Percentiles rank a stretch among this genome's conserved stretches.
These are phyloP conservation scores for Erpobdella octoculata DNA, from an alignment of 2,888 invertebrate genomes.

Conservation along the genomic window DNA sequence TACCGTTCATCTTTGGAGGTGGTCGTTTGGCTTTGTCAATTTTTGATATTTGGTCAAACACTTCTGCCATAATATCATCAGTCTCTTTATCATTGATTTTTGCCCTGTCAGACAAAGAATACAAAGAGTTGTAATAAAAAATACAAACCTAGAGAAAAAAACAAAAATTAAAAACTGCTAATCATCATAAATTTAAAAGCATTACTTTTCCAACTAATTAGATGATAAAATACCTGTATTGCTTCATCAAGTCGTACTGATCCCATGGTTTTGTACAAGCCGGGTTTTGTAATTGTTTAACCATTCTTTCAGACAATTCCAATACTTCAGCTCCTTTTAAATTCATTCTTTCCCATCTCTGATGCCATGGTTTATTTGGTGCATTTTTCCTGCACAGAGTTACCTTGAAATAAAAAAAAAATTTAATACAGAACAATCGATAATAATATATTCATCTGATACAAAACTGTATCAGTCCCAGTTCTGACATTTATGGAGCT, in stretches of 20 bases:
- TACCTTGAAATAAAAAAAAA: conserved; percentile 49
- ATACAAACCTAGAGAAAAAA: not conserved
- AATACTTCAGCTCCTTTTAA: conserved; percentile 44
- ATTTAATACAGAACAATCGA: not conserved
- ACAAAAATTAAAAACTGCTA: not conserved
- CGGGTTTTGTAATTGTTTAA: conserved; percentile 53
- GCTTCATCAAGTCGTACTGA: conserved; percentile 85
- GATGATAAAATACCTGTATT: conserved; percentile 61
- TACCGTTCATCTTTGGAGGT: not conserved
- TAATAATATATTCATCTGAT: not conserved
- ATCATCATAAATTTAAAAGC: not conserved
- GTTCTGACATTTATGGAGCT: too few relatives aligned
- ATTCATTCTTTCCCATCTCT: conserved; percentile 64
- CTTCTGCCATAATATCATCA: conserved; percentile 73
- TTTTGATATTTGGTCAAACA: conserved; percentile 48
- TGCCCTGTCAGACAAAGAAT: conserved; percentile 48
- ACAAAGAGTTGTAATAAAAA: not conserved
- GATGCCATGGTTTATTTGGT: conserved; percentile 88
- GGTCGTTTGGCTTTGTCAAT: conserved; percentile 48
- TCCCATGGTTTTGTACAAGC: conserved; percentile 64
- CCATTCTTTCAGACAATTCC: conserved; percentile 39
- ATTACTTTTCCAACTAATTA: not conserved
- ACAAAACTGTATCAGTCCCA: too few relatives aligned
- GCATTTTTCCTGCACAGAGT: too few relatives aligned
- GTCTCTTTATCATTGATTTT: conserved; percentile 80